Base-by-base conservation (phyloP, 2,113 vertebrate genomes). In the Balaeniceps rex region DNA sequence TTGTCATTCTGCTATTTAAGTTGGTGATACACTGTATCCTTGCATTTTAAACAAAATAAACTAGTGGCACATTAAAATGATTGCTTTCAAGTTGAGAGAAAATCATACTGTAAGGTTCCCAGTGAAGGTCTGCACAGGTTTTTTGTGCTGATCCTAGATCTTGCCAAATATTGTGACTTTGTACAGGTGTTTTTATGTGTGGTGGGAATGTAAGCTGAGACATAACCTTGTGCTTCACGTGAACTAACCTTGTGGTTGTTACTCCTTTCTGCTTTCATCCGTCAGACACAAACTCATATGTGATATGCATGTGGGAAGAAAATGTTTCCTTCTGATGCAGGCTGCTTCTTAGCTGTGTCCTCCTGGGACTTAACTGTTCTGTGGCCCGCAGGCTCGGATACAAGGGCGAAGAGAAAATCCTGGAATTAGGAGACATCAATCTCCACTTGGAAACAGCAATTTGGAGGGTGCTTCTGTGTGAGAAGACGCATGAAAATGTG, bases 361-460 rank as follows among this genome's bases (percentile, higher is more conserved):
- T 55, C 17, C 40, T 58, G 23, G 33, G 24, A 31, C 24, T 61
- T 42, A 24, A 21, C 26, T 65, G 36, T 92, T 14, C 4, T 70
- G 11, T 64, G 24, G 6, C 14, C 18, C 4, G 1, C 29, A 66
- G 9, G 25, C 7, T 52, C 5, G 14, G 13, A 11, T 64, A 14
- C 44, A 58, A 77, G 14, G 14, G 19, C 9, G 15, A 76, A 76
- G 11, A 77, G 42, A 36, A 68, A 69, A 64, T 65, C 24, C 33
- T 46, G 57, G 36, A n/a, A 58, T 10, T 42, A 19, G 64, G 7
- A 83, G 29, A 36, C 14, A 46, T 47, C 34, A 23, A 11, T 31
- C 18, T 57, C 22, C 2, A 0, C 11, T 74, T 31, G 26, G 36
- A 80, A 83, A 44, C 10, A 49, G 1, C 0, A 0, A 7, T 65